Evolutionary conservation across 2,113 vertebrate genomes (phyloP), one percentile per base, ranked within the genome.

Genomic region (Meleagris gallopavo): DNA sequence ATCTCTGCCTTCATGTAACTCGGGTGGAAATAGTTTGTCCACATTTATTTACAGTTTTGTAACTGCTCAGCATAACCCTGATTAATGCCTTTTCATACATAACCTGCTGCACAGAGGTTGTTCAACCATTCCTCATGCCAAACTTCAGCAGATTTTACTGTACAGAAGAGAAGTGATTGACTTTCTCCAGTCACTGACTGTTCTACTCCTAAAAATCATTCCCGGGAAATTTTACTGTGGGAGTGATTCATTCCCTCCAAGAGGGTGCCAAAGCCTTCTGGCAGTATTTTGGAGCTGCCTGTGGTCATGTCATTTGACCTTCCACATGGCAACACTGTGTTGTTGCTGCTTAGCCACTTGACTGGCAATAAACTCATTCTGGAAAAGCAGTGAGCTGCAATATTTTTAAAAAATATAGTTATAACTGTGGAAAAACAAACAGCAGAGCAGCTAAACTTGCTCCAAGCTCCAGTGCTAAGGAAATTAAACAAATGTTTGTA

Each of bases 171-270:
- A 93, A 97, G 65, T 91, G 88, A 94, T 45, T 93, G 91, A 60
- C 61, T 93, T 94, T 90, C 76, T 91, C 89, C 93, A 85, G 66
- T 74, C 83, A 62, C 86, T 62, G 79, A 62, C 73, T 82, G 71
- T 76, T 24, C 62, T 89, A 82, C 80, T 96, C 81, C 84, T 73
- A 64, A 91, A 93, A 95, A 70, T 66, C 29, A 43, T 74, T 94
- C 79, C 76, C 13, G 77, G 79, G 52, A 45, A 93, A 46, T 77
- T 96, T 95, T 48, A 40, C 38, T 66, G 40, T 83, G 72, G 79
- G 67, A 65, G 52, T 94, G 93, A 95, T 94, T 95, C 2, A 86
- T 90, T 93, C 91, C 86, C 88, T 89, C 88, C 91, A 83, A 57
- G 82, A 93, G 30, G 57, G 27, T 88, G 61, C 78, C 85, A 6